Conservation (phyloP, 2,888 invertebrate species). For the Nomada goodeniana region DNA sequence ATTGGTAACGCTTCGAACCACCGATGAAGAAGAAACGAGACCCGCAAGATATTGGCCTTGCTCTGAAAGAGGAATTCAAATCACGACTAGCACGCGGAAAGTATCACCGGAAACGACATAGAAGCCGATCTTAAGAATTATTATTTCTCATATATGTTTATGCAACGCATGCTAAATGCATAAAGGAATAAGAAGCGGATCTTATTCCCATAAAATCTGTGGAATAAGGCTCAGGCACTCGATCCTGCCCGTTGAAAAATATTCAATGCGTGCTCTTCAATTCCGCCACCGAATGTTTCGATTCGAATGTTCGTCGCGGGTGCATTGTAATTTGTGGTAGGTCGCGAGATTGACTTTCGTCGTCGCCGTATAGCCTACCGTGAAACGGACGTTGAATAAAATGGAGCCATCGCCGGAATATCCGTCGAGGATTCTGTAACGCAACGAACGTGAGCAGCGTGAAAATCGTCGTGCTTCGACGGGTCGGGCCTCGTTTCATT, state of each 20-base stretch:
- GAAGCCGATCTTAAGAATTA: not conserved
- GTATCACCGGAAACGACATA: not conserved
- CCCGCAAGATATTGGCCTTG: not conserved
- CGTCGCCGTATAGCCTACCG: no score
- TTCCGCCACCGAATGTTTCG: not conserved
- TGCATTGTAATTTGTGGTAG: constrained; percentile 14
- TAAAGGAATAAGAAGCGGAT: not conserved
- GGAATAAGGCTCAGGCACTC: not conserved
- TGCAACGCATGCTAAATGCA: no score
- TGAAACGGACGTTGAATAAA: constrained; percentile 5
- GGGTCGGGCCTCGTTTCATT: not conserved
- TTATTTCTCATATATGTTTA: not conserved
- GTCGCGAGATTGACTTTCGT: not conserved
- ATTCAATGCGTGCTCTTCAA: not conserved
- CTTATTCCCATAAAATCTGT: not conserved
- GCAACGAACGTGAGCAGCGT: constrained; percentile 29
- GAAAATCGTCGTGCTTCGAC: not conserved
- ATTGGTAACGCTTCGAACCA: not conserved
- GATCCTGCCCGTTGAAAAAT: not conserved
- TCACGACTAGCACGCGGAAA: not conserved
- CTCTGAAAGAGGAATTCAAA: not conserved
- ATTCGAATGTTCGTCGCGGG: not conserved
- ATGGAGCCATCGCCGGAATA: constrained; percentile 4
- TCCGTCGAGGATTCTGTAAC: not conserved
- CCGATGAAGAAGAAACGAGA: not conserved